Percentiles rank a stretch among this genome's conserved stretches.
phyloP scores from a whole-genome alignment of 2,113 vertebrate genomes.

The Tragelaphus strepsiceros region DNA sequence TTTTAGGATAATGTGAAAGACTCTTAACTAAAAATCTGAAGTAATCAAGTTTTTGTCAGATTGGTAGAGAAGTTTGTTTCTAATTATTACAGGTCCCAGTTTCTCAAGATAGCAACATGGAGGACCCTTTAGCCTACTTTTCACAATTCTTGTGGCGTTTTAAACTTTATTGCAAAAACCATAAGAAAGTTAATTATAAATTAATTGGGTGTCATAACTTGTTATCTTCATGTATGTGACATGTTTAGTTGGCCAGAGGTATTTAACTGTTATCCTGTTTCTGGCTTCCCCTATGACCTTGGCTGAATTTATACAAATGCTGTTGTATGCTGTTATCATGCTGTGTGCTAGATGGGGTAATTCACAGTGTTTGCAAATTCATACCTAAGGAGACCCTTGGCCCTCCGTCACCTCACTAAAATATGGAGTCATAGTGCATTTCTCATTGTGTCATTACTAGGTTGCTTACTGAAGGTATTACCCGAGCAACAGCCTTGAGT shows the following conservation, averaged over 20 bases:
- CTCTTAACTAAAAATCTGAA: neutral
- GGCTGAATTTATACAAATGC: neutral
- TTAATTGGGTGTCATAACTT: neutral
- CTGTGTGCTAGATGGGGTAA: neutral
- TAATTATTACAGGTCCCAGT: neutral
- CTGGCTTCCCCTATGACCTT: neutral
- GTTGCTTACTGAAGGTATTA: neutral
- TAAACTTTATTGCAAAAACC: neutral
- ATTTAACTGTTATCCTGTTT: neutral
- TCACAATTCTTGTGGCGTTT: neutral
- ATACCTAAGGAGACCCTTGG: neutral
- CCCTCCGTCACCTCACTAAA: neutral
- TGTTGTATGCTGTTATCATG: neutral
- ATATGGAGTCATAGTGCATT: neutral
- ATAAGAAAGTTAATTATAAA: conserved; percentile 5
- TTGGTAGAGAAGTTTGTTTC: neutral
- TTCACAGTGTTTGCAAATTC: neutral
- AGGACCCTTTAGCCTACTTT: neutral
- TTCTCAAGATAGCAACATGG: neutral
- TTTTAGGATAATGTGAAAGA: conserved; percentile 13
- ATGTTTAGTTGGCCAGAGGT: neutral
- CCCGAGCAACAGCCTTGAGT: neutral
- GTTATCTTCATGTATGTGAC: neutral
- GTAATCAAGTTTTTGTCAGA: neutral
- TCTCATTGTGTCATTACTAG: neutral